A percentile compares a stretch with the other conserved stretches of the same genome.
These are phyloP conservation scores for Proales similis DNA, from an alignment of 1,140 invertebrate genomes.

Conservation along the genomic window DNA sequence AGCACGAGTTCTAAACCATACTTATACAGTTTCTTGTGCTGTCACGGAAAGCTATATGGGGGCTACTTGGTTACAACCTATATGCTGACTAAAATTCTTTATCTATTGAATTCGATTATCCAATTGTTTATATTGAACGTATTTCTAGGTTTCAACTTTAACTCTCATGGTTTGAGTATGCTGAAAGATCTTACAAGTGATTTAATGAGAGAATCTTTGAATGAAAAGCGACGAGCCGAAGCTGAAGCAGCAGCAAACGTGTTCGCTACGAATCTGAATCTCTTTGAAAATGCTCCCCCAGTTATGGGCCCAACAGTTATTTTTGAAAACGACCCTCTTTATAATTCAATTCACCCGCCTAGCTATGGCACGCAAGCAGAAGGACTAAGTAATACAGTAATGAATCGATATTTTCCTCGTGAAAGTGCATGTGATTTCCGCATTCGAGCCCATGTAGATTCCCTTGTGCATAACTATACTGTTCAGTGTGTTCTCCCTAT, in stretches of 20 bases:
- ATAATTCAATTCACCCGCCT: conserved; percentile 28
- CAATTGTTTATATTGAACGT: conserved; percentile 56
- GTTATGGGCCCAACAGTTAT: conserved; percentile 26
- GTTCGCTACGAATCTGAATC: conserved; percentile 19
- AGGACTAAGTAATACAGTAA: background rate
- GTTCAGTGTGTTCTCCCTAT: conserved; percentile 51
- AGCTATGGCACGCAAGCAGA: background rate
- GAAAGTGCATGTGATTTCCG: conserved; percentile 37
- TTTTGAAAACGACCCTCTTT: conserved; percentile 23
- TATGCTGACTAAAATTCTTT: conserved; percentile 54
- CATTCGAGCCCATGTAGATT: conserved; percentile 26
- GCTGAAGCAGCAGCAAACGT: conserved; percentile 30
- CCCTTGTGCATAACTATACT: conserved; percentile 43
- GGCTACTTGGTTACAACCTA: conserved; percentile 54
- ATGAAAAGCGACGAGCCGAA: conserved; percentile 3
- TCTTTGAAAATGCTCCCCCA: conserved; percentile 7
- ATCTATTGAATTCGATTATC: conserved; percentile 53
- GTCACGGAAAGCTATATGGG: conserved; percentile 52
- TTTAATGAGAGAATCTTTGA: conserved; percentile 22
- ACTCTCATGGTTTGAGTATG: conserved; percentile 27
- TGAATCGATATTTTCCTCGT: conserved; percentile 36
- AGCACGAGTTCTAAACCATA: conserved; percentile 36
- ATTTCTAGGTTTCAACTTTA: conserved; percentile 54
- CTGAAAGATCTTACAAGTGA: conserved; percentile 25
- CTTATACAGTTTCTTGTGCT: conserved; percentile 19